Conservation (phyloP, 2,888 invertebrate species). For the Synanthedon tipuliformis region DNA sequence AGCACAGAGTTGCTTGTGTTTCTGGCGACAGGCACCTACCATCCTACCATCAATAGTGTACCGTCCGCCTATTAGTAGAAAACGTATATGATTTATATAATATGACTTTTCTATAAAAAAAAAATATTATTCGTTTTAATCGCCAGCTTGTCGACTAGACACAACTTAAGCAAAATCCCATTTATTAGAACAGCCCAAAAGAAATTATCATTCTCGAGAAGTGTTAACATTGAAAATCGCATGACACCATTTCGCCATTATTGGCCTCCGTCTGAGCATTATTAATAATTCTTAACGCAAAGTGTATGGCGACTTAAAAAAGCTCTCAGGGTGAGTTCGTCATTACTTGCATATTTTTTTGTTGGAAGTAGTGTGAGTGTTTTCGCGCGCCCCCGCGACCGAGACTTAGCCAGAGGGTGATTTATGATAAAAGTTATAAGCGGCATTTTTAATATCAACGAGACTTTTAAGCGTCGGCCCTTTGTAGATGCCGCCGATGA, state of each 20-base stretch:
- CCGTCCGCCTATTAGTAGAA: no score
- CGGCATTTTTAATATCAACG: constrained; percentile 65
- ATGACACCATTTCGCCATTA: constrained; percentile 25
- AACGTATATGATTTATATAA: no score
- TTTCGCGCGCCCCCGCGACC: constrained; percentile 58
- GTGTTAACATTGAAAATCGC: constrained; percentile 3
- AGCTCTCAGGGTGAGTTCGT: constrained; percentile 60
- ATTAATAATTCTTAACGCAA: constrained; percentile 63
- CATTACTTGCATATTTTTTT: constrained; percentile 69
- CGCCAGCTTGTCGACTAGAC: no score
- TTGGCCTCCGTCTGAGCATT: constrained; percentile 23
- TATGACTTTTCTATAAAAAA: no score
- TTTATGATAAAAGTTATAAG: constrained; percentile 65
- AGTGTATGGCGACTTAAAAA: constrained; percentile 49
- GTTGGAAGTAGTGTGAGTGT: constrained; percentile 47
- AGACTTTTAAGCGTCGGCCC: constrained; percentile 47
- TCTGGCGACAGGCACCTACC: no score
- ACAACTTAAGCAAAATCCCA: background rate
- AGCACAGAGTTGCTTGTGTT: no score
- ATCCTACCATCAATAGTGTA: no score
- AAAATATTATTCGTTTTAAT: no score
- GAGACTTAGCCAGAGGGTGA: constrained; percentile 55
- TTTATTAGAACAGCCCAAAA: constrained; percentile 1
- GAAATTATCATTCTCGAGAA: constrained; percentile 1
- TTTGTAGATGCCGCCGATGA: constrained; percentile 61